Conservation (phyloP, 2,797 vertebrate genomes). For the Pseudomugil tenellus region DNA sequence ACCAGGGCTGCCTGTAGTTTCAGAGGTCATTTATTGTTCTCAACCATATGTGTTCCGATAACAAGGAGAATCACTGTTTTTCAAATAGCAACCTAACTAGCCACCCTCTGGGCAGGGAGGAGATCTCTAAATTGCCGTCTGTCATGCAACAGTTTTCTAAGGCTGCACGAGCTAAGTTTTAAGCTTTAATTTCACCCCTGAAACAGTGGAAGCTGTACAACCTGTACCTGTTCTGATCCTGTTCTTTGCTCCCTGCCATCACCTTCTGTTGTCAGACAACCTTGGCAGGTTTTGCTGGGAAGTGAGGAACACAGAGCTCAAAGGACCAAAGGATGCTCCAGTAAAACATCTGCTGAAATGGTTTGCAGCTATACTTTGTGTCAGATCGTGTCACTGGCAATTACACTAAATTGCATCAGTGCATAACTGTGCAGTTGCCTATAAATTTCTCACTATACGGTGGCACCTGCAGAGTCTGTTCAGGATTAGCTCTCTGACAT, state of each 20-base stretch:
- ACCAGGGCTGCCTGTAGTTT: background rate
- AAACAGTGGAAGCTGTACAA: constrained; percentile 24
- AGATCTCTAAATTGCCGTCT: constrained; percentile 17
- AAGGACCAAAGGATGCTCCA: constrained; percentile 36
- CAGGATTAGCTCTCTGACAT: constrained; percentile 2
- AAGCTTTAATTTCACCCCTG: constrained; percentile 23
- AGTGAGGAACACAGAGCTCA: constrained; percentile 24
- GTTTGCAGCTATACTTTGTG: constrained; percentile 49
- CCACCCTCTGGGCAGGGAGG: constrained; percentile 1
- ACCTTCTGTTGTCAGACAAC: constrained; percentile 47
- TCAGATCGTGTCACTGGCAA: constrained; percentile 51
- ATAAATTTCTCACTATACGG: constrained; percentile 36
- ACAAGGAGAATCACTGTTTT: constrained; percentile 3
- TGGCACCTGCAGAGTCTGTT: background rate
- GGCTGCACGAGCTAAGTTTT: constrained; percentile 27
- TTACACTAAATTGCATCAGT: constrained; percentile 56
- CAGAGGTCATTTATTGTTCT: background rate
- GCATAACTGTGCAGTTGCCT: constrained; percentile 21
- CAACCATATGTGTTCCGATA: constrained; percentile 6
- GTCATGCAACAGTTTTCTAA: constrained; percentile 17
- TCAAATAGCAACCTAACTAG: constrained; percentile 1
- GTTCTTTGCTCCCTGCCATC: constrained; percentile 29
- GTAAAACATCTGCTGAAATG: constrained; percentile 56
- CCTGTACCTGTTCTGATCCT: constrained; percentile 37
- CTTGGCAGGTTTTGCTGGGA: constrained; percentile 31